A percentile compares a stretch with the other conserved stretches of the same genome.
phyloP scores from a whole-genome alignment of 2,113 vertebrate species.

The Gymnobelideus leadbeateri region DNA sequence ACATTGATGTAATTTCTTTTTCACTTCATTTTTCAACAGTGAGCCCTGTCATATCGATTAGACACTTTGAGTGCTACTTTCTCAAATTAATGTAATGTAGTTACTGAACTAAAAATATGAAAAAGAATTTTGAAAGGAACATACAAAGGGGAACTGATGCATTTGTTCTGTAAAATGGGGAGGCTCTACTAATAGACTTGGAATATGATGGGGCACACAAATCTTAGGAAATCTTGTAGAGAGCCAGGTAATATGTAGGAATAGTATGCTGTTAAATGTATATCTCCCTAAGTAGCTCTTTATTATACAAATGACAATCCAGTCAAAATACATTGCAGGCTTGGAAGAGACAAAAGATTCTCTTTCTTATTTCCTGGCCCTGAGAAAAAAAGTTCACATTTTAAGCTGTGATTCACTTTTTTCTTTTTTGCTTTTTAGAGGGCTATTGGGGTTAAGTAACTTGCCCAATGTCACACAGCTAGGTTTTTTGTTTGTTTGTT shows the following conservation, averaged over 20 bases:
- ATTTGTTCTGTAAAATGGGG: not conserved
- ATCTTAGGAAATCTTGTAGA: not conserved
- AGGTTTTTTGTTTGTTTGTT: too few relatives aligned
- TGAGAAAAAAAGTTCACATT: not conserved
- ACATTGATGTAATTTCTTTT: conserved; percentile 39
- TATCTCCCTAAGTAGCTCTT: not conserved
- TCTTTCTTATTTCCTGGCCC: not conserved
- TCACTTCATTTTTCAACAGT: conserved; percentile 20
- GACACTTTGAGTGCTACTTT: conserved; percentile 6
- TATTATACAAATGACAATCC: not conserved
- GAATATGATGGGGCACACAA: not conserved
- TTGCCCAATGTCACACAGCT: too few relatives aligned
- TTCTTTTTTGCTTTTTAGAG: too few relatives aligned
- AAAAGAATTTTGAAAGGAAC: not conserved
- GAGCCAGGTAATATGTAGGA: not conserved
- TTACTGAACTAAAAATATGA: not conserved
- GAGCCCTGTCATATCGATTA: conserved; percentile 20
- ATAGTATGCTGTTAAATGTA: not conserved
- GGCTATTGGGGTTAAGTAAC: too few relatives aligned
- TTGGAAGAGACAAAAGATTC: not conserved
- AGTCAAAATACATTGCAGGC: not conserved
- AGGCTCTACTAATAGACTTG: not conserved
- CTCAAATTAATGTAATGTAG: conserved; percentile 1
- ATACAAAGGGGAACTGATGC: not conserved
- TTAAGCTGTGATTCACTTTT: not conserved